A percentile compares a stretch with the other conserved stretches of the same genome.
Conservation (phyloP, 2,113 vertebrate genomes). For the Hydropotes inermis region DNA sequence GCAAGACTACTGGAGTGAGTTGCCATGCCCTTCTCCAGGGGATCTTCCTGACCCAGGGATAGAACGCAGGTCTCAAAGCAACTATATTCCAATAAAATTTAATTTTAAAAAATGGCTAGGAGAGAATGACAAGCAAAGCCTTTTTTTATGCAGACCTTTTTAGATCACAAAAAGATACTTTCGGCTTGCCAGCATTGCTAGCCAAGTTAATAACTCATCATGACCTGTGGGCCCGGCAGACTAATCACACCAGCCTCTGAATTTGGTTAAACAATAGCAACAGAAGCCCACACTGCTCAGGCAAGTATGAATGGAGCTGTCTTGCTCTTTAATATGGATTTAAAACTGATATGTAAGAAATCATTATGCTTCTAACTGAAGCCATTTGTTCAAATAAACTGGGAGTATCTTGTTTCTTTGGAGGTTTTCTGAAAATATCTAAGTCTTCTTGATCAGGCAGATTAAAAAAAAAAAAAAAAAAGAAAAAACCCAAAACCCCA, state of each 20-base stretch:
- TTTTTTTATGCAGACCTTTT: neutral
- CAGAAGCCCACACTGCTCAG: neutral
- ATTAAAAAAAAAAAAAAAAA: constrained; percentile 29
- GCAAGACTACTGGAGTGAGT: neutral
- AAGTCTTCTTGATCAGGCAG: constrained; percentile 43
- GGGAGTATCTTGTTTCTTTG: constrained; percentile 55
- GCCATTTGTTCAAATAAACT: constrained; percentile 61
- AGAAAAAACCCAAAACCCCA: neutral
- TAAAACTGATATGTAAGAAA: constrained; percentile 69
- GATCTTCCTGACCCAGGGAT: neutral
- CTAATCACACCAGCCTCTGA: constrained; percentile 42
- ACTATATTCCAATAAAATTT: neutral
- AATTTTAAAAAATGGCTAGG: neutral
- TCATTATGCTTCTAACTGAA: constrained; percentile 66
- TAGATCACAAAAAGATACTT: neutral
- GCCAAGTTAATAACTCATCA: constrained; percentile 55
- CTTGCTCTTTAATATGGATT: constrained; percentile 65
- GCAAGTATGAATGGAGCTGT: constrained; percentile 48
- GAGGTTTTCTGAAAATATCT: constrained; percentile 49
- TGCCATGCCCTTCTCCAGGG: neutral
- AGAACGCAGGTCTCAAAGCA: neutral
- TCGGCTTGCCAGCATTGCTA: constrained; percentile 23
- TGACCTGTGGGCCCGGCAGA: constrained; percentile 9
- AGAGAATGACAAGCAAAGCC: neutral
- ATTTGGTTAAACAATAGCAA: constrained; percentile 42